Conservation (phyloP, 2,888 invertebrate species). For the Fragum fragum region DNA sequence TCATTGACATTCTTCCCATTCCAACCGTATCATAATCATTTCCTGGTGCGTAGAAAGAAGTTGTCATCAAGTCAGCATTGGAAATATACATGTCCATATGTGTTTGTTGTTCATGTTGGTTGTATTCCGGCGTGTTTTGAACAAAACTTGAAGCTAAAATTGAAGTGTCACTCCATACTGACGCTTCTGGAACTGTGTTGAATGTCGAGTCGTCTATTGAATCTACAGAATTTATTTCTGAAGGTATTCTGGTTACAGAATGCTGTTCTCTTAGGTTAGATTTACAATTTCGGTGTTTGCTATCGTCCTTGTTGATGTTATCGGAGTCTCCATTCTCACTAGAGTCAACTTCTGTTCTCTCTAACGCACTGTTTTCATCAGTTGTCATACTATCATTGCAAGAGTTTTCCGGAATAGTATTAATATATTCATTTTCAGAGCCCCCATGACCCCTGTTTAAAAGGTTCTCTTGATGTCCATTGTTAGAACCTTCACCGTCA, state of each 20-base stretch:
- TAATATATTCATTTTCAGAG: not conserved
- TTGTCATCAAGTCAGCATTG: too few relatives aligned
- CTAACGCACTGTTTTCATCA: not conserved
- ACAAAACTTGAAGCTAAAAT: too few relatives aligned
- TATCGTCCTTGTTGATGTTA: not conserved
- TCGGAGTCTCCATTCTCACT: not conserved
- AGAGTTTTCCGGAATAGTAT: not conserved
- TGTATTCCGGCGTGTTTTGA: too few relatives aligned
- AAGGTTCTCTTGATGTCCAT: not conserved
- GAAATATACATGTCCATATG: too few relatives aligned
- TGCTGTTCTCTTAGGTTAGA: not conserved
- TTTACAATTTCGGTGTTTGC: not conserved
- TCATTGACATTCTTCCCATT: too few relatives aligned
- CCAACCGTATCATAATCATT: too few relatives aligned
- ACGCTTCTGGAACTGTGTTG: not conserved
- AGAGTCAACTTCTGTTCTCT: not conserved
- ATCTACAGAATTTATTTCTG: not conserved
- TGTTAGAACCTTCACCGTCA: not conserved
- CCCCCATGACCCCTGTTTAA: not conserved
- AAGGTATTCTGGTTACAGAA: not conserved
- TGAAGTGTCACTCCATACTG: not conserved
- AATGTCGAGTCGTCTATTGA: not conserved
- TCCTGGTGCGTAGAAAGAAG: too few relatives aligned
- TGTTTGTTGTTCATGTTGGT: too few relatives aligned
- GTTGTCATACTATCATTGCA: not conserved